Base-by-base conservation (phyloP, 2,888 invertebrate species). In the Halocaridina rubra region DNA sequence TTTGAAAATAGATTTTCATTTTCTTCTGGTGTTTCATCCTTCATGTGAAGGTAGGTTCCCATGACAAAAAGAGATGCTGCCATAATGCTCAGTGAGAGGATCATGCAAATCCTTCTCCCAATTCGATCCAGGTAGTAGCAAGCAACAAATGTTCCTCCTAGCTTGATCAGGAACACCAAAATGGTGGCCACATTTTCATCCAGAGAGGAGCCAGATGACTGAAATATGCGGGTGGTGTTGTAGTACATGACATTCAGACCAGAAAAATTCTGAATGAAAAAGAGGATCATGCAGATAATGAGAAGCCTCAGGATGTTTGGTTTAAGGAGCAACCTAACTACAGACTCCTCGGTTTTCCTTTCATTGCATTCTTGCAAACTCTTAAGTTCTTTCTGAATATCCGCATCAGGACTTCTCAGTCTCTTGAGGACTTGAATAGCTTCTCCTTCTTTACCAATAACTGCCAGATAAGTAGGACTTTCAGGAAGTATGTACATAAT, bases 141-240 rank as follows among this genome's bases (percentile, higher is more conserved):
- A n/a, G 81, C 67, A 29, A 74, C 19, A 39, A 39, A 13, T 13
- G 32, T n/a, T 7, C 81, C 81, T 8, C 72, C 29, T 5, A 81
- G 57, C 74, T 39, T 57, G 19, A 33, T 5, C 8, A 74, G 16
- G 61, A 81, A 81, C 16, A 81, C 74, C n/a, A 74, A 29, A 8
- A 81, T 57, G 5, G 81, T 64, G 46, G 74, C 59, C 39, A 64
- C 27, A 16, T 59, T 19, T 24, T 74, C 81, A 13, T 46, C 46
- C 13, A 81, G 10, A 10, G n/a, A 24, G 19, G 81, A 39, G 5
- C 81, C 81, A 1, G 81, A 59, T 10, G 59, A 39, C 33, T 39
- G 81, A 30, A 81, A 81, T 27, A 81, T 74, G 27, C 81, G 72
- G 16, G 81, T 81, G 16, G 64, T 75, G 74, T 81, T 81, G 39